A percentile compares a stretch with the other conserved stretches of the same genome.
Conservation (phyloP, 2,888 invertebrate genomes). For the Diarsia dahlii region DNA sequence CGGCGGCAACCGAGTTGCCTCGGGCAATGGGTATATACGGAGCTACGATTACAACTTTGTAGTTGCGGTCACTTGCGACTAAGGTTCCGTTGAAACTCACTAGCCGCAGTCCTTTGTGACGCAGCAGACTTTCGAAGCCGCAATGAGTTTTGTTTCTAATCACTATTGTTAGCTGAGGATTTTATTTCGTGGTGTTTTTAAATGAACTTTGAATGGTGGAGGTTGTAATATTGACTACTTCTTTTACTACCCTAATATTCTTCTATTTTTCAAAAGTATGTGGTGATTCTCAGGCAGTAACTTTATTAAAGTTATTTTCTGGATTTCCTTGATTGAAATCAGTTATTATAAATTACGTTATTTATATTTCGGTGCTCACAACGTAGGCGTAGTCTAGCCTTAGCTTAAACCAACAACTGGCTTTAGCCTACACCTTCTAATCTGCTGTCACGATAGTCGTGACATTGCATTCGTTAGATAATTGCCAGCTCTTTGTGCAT, state of each 20-base stretch:
- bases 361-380: neutral
- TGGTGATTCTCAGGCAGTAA: too few species aligned
- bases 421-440: constrained; percentile 54
- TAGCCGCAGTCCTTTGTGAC: constrained; percentile 42
- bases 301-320: neutral
- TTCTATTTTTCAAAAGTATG: neutral
- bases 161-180: neutral
- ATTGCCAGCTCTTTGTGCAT: constrained; percentile 47
- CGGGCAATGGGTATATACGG: constrained; percentile 34
- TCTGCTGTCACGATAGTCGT: constrained; percentile 59
- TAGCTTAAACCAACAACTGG: constrained; percentile 45
- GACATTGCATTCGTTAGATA: constrained; percentile 55
- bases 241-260: neutral
- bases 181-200: constrained; percentile 1
- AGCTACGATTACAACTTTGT: constrained; percentile 54
- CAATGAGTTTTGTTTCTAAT: constrained; percentile 21
- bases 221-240: neutral
- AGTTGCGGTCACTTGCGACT: constrained; percentile 44
- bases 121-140: constrained; percentile 27
- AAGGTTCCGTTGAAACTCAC: constrained; percentile 33
- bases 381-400: constrained; percentile 49
- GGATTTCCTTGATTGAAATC: neutral
- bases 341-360: neutral
- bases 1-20: constrained; percentile 48
- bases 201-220: neutral